phyloP scores from a whole-genome alignment of 2,888 invertebrate species.

The Lampropteryx suffumata region DNA sequence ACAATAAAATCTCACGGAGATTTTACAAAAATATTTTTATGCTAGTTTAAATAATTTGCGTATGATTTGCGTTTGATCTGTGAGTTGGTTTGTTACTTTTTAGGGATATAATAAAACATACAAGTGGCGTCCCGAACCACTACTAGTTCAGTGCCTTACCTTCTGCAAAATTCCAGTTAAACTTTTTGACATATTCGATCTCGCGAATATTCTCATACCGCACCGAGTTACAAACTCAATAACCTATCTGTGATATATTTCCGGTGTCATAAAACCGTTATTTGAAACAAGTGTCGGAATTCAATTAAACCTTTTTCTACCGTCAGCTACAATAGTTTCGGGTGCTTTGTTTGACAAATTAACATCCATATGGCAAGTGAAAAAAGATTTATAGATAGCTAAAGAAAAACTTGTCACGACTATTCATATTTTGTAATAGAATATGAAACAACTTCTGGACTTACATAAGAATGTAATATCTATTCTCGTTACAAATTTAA shows the following conservation, averaged over 20 bases:
- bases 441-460: no score
- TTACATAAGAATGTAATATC: no score
- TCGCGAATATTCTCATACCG: slow-evolving; percentile 36
- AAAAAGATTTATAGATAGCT: slow-evolving; percentile 8
- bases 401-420: no score
- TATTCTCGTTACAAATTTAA: no score
- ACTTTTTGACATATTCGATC: slow-evolving; percentile 48
- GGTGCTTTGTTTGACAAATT: slow-evolving; percentile 12
- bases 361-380: slow-evolving; percentile 9
- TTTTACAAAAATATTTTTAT: no score
- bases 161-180: slow-evolving; percentile 41
- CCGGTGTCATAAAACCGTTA: slow-evolving; percentile 36
- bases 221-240: slow-evolving; percentile 34
- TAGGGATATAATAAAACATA: no score
- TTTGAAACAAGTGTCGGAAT: slow-evolving; percentile 34
- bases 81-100: no score
- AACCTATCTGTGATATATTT: slow-evolving; percentile 38
- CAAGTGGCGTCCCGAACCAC: not conserved
- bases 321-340: slow-evolving; percentile 23
- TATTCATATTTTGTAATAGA: no score
- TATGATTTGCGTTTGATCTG: no score
- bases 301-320: slow-evolving; percentile 36
- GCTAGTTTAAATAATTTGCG: no score
- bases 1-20: no score
- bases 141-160: slow-evolving; percentile 9